A percentile compares a stretch with the other conserved stretches of the same genome.
phyloP scores from a whole-genome alignment of 92 coral and sea anemone species.

The Phenganax marumi region DNA sequence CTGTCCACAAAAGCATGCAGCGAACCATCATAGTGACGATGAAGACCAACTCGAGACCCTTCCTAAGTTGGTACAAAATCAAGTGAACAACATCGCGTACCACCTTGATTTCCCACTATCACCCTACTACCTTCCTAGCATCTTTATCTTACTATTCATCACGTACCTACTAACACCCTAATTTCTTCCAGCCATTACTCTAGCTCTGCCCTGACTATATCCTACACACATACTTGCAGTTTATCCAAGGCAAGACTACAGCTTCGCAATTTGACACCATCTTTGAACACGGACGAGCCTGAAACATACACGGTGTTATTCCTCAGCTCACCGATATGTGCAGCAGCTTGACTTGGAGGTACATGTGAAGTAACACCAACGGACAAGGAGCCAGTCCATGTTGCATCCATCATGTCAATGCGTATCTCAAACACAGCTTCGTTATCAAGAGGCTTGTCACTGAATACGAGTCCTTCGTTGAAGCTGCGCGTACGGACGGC shows the following conservation, averaged over 20 bases:
- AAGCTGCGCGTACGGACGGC: conserved; percentile 72
- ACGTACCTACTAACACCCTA: no score
- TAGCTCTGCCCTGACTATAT: no score
- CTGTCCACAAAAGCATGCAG: conserved; percentile 82
- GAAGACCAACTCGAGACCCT: conserved; percentile 89
- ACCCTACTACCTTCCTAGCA: no score
- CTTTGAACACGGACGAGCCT: conserved; percentile 82
- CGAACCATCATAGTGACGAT: conserved; percentile 79
- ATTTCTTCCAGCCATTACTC: no score
- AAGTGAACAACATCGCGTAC: no score
- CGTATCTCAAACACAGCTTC: conserved; percentile 93
- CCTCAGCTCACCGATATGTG: conserved; percentile 75
- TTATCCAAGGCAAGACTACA: conserved; percentile 85
- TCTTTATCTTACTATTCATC: no score
- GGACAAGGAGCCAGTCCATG: conserved; percentile 85
- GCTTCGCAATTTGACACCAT: conserved; percentile 74
- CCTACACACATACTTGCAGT: conserved; percentile 61
- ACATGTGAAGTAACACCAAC: conserved; percentile 86
- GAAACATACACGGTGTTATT: conserved; percentile 83
- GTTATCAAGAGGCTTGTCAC: conserved; percentile 80
- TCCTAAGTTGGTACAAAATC: conserved; percentile 50
- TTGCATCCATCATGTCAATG: conserved; percentile 68
- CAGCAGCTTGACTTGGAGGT: conserved; percentile 71
- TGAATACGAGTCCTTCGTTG: conserved; percentile 76
- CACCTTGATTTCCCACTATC: no score